Percentiles rank a stretch among this genome's conserved stretches.
Conservation (phyloP, 2,113 vertebrate genomes). For the Onychorhynchus coronatus region DNA sequence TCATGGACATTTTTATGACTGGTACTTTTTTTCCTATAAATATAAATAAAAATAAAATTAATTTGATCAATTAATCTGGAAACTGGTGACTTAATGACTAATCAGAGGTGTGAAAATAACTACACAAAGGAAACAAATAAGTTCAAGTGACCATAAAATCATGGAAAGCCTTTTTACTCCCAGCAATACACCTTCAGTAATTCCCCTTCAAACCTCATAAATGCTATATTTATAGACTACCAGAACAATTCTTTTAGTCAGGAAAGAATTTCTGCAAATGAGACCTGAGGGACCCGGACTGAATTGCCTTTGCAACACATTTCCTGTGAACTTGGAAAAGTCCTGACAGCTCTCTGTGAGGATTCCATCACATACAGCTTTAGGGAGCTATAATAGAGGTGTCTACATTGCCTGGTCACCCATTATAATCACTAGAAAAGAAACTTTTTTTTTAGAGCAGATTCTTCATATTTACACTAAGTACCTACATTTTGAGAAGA, state of each 20-base stretch:
- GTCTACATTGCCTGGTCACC: not conserved
- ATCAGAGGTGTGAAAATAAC: not conserved
- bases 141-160: not conserved
- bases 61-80: not conserved
- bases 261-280: not conserved
- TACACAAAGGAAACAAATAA: not conserved
- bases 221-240: not conserved
- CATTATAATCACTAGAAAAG: not conserved
- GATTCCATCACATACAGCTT: not conserved
- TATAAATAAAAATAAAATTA: not conserved
- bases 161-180: not conserved
- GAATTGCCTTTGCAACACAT: not conserved
- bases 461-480: not conserved
- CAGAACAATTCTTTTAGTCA: not conserved
- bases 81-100: not conserved
- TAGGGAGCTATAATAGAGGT: not conserved
- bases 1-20: not conserved
- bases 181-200: not conserved
- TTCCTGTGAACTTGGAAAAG: not conserved
- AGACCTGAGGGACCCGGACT: not conserved
- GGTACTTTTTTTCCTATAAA: not conserved
- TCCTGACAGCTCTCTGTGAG: not conserved
- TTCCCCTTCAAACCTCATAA: not conserved
- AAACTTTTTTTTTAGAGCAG: not conserved
- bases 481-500: not conserved